phyloP scores from a whole-genome alignment of 2,888 invertebrate genomes.

The Zele albiditarsus region DNA sequence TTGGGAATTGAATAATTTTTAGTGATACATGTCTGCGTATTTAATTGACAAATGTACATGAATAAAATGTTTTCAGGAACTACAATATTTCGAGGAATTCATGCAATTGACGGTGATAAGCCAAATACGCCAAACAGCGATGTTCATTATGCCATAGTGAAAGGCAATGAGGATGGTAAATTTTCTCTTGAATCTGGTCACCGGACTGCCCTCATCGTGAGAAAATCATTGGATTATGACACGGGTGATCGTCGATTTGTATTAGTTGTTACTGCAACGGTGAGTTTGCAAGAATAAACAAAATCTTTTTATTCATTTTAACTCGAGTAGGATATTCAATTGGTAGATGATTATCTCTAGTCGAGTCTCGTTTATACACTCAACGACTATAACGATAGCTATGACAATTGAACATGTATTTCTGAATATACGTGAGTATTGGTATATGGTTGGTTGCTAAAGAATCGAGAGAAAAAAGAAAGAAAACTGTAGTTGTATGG shows the following conservation, averaged over 20 bases:
- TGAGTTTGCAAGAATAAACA: constrained; percentile 69
- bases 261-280: constrained; percentile 84
- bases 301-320: not conserved
- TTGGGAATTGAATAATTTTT: too few relatives aligned
- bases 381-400: not conserved
- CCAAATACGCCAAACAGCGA: constrained; percentile 92
- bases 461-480: not conserved
- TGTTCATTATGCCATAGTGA: constrained; percentile 84
- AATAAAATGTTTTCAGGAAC: constrained; percentile 74
- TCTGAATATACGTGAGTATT: not conserved
- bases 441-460: not conserved
- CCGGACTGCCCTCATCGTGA: constrained; percentile 83
- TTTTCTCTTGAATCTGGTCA: constrained; percentile 88
- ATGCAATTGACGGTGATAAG: constrained; percentile 87
- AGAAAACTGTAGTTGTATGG: not conserved
- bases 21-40: too few relatives aligned
- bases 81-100: constrained; percentile 87
- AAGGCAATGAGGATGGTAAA: constrained; percentile 82
- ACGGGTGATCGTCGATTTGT: constrained; percentile 84
- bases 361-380: not conserved
- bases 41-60: not conserved
- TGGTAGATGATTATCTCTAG: not conserved
- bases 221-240: constrained; percentile 86
- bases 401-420: not conserved
- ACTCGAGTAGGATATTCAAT: not conserved